Evolutionary conservation across 2,797 vertebrate species (phyloP).

Genomic region (Lepus townsendii): DNA sequence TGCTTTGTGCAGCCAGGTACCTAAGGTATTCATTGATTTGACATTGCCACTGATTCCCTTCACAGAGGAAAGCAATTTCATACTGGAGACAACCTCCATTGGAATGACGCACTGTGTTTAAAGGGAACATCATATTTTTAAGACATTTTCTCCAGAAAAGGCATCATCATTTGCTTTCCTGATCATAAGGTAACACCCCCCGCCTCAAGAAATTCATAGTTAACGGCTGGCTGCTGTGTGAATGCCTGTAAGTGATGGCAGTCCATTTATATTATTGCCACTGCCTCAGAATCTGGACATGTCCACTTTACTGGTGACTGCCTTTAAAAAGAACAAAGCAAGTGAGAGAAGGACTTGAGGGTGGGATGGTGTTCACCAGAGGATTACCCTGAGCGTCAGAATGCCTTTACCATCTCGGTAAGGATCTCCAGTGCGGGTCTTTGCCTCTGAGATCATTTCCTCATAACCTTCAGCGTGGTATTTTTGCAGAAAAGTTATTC

Average conservation of each 20-base stretch:
- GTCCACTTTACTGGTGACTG: neutral
- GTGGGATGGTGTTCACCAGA: neutral
- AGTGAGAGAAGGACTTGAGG: neutral
- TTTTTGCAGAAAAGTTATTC: slow-evolving; percentile 67
- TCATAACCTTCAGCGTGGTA: neutral
- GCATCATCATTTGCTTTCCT: neutral
- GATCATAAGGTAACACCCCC: neutral
- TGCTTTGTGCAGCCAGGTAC: neutral
- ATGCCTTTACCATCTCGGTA: neutral
- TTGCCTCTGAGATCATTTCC: neutral
- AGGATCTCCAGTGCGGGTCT: neutral
- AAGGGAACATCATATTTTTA: neutral
- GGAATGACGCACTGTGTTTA: neutral
- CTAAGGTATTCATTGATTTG: neutral
- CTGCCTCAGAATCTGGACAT: slow-evolving; percentile 13
- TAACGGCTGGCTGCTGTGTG: slow-evolving; percentile 15
- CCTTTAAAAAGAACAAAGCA: neutral
- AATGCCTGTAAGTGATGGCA: neutral
- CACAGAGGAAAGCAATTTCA: neutral
- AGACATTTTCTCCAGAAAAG: neutral
- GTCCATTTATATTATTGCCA: slow-evolving; percentile 24
- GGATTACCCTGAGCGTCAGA: neutral
- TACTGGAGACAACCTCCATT: neutral
- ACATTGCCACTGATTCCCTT: neutral
- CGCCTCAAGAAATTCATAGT: neutral